Base-by-base conservation (phyloP, 2,113 vertebrate genomes). In the Lamprotornis superbus region DNA sequence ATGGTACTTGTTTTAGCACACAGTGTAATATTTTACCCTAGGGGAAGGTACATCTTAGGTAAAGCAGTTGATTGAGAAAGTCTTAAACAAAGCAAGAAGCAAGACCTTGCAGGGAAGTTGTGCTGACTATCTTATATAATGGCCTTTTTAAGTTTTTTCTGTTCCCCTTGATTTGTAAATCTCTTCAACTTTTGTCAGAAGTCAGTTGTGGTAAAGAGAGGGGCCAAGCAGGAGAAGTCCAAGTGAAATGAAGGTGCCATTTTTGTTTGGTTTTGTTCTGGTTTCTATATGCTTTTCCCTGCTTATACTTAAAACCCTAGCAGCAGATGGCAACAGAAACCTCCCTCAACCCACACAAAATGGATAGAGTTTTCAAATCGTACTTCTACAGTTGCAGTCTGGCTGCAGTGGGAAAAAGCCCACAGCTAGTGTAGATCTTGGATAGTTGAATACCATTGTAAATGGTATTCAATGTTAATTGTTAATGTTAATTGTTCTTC, bases 291-390 rank as follows among this genome's bases (percentile, higher is more conserved):
- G 15, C 14, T 46, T 79, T 52, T 76, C 42, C 11, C 2, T 87
- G 49, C 16, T 61, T 64, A 16, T 7, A 15, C 21, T 69, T 83
- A 35, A 53, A 52, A 33, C 24, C 5, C 18, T 53, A 27, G 50
- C 28, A 85, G 15, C 13, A 73, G 56, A 49, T 64, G 25, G 28
- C 55, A 76, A 12, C 69, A 69, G 65, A 89, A 76, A 2, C 37
- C 12, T 70, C 10, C 4, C 19, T 82, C 22, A 47, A 40, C 16
- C 21, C 39, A 47, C 30, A 17, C 28, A 35, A 27, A 89, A 67
- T 2, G 33, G 20, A 10, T 7, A 19, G 19, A 16, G 16, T 25
- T 89, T 75, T 91, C 16, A 80, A 46, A n/a, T 56, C 0, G 0
- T 55, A 18, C 50, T 92, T 92, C 52, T 83, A 2, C 15, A 47